Evolutionary conservation across 2,797 vertebrate genomes (phyloP), one percentile per base, ranked within the genome.

Genomic region (Acestrorhynchus altus): DNA sequence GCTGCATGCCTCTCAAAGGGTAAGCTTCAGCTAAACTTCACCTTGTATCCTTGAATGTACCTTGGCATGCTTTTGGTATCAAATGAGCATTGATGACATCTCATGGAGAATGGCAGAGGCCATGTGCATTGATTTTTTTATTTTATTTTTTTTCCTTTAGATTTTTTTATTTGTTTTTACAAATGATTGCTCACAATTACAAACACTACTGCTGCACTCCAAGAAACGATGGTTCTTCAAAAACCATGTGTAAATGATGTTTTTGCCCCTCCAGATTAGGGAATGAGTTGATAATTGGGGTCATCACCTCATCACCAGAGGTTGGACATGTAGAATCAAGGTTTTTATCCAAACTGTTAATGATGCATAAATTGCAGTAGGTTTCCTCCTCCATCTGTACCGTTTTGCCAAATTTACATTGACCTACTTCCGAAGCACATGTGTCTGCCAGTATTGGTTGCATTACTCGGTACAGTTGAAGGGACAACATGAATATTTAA

Each of bases 391-490:
- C 73, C 56, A 60, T 65, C 57, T 75, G 72, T 80, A 75, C 72
- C 59, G 4, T 76, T 64, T 71, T 57, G 60, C 49, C 78, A 80
- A 76, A 76, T 74, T 69, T 39, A 26, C 46, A 72, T 65, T 65
- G 26, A 66, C 49, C 64, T 76, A 40, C 10, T 18, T 40, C 9
- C 70, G 42, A 67, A 69, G 64, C 8, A 68, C 52, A 42, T 54
- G 52, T 67, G 73, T 66, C 72, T 65, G 78, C 78, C 83, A 85
- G 83, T 85, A 71, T 81, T 83, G 76, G 61, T 69, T 80, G 49
- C 77, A 67, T 79, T 20, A 67, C 59, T 76, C 66, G 64, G 81
- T 85, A 68, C 81, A 79, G 72, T 74, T 77, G 80, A 85, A 83
- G 79, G 81, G 78, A 81, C 56, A 39, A n/a, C 56, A 61, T 51